phyloP scores from a whole-genome alignment of 2,797 vertebrate species.

The Moxostoma hubbsi region DNA sequence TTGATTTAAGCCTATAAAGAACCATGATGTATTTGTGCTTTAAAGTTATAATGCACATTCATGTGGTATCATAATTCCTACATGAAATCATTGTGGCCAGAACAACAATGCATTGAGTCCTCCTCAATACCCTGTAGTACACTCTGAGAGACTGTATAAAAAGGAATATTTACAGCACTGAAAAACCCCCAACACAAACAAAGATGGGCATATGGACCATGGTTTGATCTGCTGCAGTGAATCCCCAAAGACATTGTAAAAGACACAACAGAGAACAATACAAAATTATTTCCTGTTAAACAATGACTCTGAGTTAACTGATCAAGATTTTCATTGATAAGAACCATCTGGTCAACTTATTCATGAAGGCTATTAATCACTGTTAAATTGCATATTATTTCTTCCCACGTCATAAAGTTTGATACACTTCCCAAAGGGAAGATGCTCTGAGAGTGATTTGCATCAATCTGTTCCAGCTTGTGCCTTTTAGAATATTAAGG shows the following conservation, averaged over 20 bases:
- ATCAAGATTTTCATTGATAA: conserved; percentile 53
- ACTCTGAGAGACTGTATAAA: conserved; percentile 21
- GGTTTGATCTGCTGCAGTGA: conserved; percentile 24
- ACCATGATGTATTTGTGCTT: conserved; percentile 22
- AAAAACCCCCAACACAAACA: background rate
- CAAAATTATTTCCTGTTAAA: conserved; percentile 41
- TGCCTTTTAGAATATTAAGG: conserved; percentile 27
- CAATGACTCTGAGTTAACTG: conserved; percentile 38
- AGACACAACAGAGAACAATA: conserved; percentile 14
- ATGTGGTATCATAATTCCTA: background rate
- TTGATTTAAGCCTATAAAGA: conserved; percentile 7
- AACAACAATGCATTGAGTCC: conserved; percentile 6
- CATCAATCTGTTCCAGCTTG: conserved; percentile 35
- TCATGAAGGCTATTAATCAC: conserved; percentile 51
- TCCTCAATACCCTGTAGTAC: background rate
- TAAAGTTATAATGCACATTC: conserved; percentile 15
- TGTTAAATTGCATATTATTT: conserved; percentile 61
- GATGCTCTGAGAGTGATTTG: conserved; percentile 41
- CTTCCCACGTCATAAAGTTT: conserved; percentile 41
- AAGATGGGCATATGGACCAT: background rate
- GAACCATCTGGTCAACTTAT: conserved; percentile 57
- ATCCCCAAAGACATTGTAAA: conserved; percentile 30
- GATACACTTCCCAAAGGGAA: conserved; percentile 45
- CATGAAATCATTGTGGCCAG: background rate
- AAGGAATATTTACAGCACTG: conserved; percentile 25